Evolutionary conservation across 2,113 vertebrate species (phyloP).

Genomic region (Pao palembangensis): DNA sequence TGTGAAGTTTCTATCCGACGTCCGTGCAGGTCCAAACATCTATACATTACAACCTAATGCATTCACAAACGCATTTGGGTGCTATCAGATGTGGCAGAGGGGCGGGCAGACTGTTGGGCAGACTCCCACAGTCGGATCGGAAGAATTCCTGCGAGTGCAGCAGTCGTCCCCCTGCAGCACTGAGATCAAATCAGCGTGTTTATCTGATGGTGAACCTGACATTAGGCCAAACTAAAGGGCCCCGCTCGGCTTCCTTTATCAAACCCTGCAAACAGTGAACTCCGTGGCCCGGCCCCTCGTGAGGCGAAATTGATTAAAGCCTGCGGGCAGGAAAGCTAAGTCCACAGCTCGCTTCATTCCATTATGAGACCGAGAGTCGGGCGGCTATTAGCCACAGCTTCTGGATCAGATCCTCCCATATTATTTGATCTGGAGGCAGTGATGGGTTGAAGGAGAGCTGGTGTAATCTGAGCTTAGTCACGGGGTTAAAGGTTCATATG

Average conservation of each 20-base stretch:
- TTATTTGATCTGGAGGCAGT: slow-evolving; percentile 36
- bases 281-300: slow-evolving; percentile 33
- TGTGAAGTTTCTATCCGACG: too few relatives aligned
- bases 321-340: slow-evolving; percentile 37
- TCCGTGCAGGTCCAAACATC: background rate
- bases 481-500: slow-evolving; percentile 26
- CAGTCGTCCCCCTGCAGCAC: slow-evolving; percentile 44
- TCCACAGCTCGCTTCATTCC: slow-evolving; percentile 51
- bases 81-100: background rate
- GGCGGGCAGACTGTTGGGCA: background rate
- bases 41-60: background rate
- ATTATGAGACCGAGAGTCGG: slow-evolving; percentile 45
- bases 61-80: background rate
- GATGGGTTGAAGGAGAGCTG: slow-evolving; percentile 37
- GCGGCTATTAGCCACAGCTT: slow-evolving; percentile 51
- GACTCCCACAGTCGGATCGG: slow-evolving; percentile 8
- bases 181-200: slow-evolving; percentile 61
- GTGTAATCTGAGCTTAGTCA: slow-evolving; percentile 42
- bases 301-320: slow-evolving; percentile 62
- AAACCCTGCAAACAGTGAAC: slow-evolving; percentile 54
- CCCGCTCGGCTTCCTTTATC: slow-evolving; percentile 59
- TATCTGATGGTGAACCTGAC: slow-evolving; percentile 67
- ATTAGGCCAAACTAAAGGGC: slow-evolving; percentile 64
- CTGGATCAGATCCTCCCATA: slow-evolving; percentile 51
- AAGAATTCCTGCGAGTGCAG: slow-evolving; percentile 59